A percentile compares a stretch with the other conserved stretches of the same genome.
Conservation (phyloP, 2,888 invertebrate species). For the Limnephilus rhombicus region DNA sequence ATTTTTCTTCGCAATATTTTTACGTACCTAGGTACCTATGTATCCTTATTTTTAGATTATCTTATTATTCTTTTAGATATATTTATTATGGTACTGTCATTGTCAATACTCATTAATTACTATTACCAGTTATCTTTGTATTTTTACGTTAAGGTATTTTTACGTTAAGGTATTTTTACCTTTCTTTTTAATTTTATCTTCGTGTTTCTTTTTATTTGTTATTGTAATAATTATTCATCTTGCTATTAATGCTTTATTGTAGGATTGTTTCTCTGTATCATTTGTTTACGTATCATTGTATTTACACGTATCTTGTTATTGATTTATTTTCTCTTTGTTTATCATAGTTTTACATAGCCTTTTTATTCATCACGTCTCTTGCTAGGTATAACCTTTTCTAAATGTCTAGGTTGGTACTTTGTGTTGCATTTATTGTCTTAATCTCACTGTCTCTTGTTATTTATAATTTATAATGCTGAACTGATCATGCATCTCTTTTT, state of each 20-base stretch:
- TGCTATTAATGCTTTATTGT: too few species aligned
- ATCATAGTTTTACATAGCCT: neutral
- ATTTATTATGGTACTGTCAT: too few species aligned
- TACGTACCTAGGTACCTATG: neutral
- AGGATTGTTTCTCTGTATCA: too few species aligned
- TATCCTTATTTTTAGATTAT: too few species aligned
- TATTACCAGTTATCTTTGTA: too few species aligned
- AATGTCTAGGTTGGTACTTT: neutral
- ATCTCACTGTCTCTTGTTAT: neutral
- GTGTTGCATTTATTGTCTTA: neutral
- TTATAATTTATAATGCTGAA: too few species aligned
- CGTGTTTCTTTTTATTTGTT: neutral
- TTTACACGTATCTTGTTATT: neutral
- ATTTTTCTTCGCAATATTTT: neutral
- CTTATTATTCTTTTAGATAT: too few species aligned
- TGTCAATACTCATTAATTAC: neutral
- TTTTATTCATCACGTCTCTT: neutral
- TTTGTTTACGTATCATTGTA: neutral
- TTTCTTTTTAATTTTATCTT: neutral
- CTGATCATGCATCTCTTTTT: neutral
- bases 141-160: too few species aligned
- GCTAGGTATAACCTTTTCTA: neutral
- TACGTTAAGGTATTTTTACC: too few species aligned
- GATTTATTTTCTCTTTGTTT: neutral
- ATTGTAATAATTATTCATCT: too few species aligned